Evolutionary conservation across 2,113 vertebrate species (phyloP), one percentile per base, ranked within the genome.

Genomic region (Syngnathus floridae): DNA sequence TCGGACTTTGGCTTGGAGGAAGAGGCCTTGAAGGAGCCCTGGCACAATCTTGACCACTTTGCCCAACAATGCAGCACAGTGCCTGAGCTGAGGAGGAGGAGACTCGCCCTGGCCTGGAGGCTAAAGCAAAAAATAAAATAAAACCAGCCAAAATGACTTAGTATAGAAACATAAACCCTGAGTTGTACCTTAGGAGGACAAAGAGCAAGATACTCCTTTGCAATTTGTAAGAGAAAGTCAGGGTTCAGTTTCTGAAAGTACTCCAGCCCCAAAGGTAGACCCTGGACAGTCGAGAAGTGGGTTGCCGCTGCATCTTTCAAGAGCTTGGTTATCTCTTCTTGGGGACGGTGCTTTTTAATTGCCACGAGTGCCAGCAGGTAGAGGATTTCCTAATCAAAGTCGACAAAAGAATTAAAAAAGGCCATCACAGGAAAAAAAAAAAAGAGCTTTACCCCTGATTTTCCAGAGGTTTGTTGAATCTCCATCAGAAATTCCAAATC

Each of bases 161-260:
- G 11, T 40, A 61, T 61, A 11, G 12, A 41, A 7, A 22, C 7
- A 31, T 36, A 31, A 35, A 35, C 14, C 4, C 21, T 4, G 19
- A 59, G 12, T 66, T 48, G 2, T 79, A 98, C 97, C 92, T 95
- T 92, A 52, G 91, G 72, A 67, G 95, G 94, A 76, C 93, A 97
- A 74, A 98, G 89, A 16, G 84, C 89, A 62, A 98, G 90, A 87
- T 95, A 98, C 59, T 93, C 93, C 75, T 77, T 95, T 75, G 93
- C 84, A 55, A 98, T 92, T 84, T 98, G 94, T 59, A 98, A 80
- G 65, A 99, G 88, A 83, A 99, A 98, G 84, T 98, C 95, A 21
- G 96, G 94, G 80, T 99, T 98, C 81, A 98, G 89, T 69, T 91
- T 96, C 85, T 97, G 93, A 83, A 95, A 94, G 87, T 98, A 99